Evolutionary conservation across 2,888 invertebrate species (phyloP).

Genomic region (Agrotis segetum): DNA sequence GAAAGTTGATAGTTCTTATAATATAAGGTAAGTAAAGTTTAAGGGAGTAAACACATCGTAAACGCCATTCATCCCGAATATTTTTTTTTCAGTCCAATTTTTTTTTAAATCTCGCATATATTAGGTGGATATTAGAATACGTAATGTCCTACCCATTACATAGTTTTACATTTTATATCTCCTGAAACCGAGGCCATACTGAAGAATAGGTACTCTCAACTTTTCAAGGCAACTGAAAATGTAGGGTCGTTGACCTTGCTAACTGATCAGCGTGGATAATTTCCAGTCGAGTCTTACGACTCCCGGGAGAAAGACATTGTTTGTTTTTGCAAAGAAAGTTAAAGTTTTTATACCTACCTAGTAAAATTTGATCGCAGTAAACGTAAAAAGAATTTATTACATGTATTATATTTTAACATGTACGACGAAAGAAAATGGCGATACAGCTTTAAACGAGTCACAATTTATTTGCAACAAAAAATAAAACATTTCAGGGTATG

Average conservation of each 20-base stretch:
- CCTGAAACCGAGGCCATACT: conserved; percentile 7
- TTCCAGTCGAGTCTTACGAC: conserved; percentile 7
- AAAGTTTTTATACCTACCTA: not conserved
- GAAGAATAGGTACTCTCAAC: conserved; percentile 17
- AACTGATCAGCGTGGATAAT: not conserved
- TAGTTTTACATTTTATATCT: not conserved
- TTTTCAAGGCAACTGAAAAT: conserved; percentile 24
- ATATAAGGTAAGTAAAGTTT: too few relatives aligned
- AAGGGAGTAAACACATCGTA: too few relatives aligned
- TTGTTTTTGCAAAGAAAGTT: conserved; percentile 4
- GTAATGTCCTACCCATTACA: too few relatives aligned
- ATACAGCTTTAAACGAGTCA: not conserved
- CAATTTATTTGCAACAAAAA: not conserved
- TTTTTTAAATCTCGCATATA: too few relatives aligned
- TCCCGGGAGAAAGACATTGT: conserved; percentile 4
- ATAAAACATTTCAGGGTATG: not conserved
- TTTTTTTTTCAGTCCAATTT: too few relatives aligned
- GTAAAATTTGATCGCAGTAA: not conserved
- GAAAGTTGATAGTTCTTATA: too few relatives aligned
- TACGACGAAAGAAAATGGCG: conserved; percentile 4
- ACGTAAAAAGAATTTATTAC: not conserved
- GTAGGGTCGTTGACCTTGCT: conserved; percentile 14
- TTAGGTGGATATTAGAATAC: too few relatives aligned
- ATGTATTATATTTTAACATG: conserved; percentile 1
- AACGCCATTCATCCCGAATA: too few relatives aligned